phyloP scores from a whole-genome alignment of 1,140 invertebrate genomes.

The Drosophila novamexicana region DNA sequence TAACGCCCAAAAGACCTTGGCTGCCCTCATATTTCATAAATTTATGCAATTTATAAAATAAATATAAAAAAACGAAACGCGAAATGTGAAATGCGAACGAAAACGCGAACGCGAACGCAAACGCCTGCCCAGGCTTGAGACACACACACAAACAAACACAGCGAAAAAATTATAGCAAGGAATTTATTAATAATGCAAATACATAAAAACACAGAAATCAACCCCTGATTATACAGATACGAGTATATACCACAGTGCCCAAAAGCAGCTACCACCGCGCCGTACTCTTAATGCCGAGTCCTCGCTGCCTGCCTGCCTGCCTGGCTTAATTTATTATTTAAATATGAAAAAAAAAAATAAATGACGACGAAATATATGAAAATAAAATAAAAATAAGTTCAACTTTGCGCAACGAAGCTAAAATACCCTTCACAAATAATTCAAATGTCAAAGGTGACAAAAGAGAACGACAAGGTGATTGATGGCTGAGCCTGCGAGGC shows the following conservation, averaged over 20 bases:
- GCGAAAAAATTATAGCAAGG: constrained; percentile 66
- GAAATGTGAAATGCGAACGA: constrained; percentile 15
- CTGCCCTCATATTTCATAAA: constrained; percentile 72
- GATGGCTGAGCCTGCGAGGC: too few species aligned
- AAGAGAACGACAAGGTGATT: too few species aligned
- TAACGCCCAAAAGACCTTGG: neutral
- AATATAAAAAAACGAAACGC: constrained; percentile 61
- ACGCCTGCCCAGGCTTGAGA: constrained; percentile 30
- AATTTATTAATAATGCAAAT: constrained; percentile 83
- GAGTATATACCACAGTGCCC: constrained; percentile 47
- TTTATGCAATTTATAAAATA: constrained; percentile 83
- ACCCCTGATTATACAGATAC: constrained; percentile 82
- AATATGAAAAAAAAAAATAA: constrained; percentile 74
- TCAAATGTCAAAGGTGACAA: too few species aligned
- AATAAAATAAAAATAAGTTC: constrained; percentile 56
- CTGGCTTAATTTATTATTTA: constrained; percentile 79
- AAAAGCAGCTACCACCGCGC: constrained; percentile 5
- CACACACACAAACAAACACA: constrained; percentile 12
- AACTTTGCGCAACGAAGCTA: constrained; percentile 19
- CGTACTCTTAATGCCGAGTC: constrained; percentile 27
- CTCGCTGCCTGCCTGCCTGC: constrained; percentile 50
- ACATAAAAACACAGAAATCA: constrained; percentile 82
- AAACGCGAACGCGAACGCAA: constrained; percentile 8
- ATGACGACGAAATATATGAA: constrained; percentile 55
- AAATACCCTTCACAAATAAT: constrained; percentile 46